These are phyloP conservation scores for Tamias sibiricus DNA, from an alignment of 2,113 vertebrate genomes.

Conservation along the genomic window DNA sequence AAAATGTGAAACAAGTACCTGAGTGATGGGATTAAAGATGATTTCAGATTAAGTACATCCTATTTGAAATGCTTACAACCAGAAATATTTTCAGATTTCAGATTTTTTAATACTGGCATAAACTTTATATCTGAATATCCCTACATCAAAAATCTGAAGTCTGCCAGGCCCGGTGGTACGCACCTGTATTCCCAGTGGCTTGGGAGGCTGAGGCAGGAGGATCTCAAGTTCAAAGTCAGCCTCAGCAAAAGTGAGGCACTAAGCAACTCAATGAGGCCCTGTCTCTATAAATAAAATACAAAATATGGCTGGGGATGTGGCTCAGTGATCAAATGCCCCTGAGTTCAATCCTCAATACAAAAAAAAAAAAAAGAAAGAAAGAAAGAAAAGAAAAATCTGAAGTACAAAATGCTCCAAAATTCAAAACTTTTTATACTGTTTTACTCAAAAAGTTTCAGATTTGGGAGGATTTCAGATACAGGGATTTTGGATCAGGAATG, in stretches of 20 bases:
- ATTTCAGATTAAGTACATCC: background rate
- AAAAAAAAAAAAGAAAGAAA: background rate
- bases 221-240: no score
- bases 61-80: background rate
- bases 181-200: no score
- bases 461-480: background rate
- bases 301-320: no score
- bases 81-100: background rate
- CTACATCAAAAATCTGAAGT: background rate
- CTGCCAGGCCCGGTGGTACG: no score
- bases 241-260: no score
- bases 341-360: no score
- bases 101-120: background rate
- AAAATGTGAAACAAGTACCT: constrained; percentile 48
- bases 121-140: background rate
- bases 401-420: background rate
- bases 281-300: no score
- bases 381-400: background rate
- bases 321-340: no score
- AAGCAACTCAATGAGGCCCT: no score
- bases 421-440: background rate
- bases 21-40: background rate
- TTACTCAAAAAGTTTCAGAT: background rate
- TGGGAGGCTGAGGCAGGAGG: no score
- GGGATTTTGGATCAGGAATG: background rate